Base-by-base conservation (phyloP, 2,113 vertebrate species). In the Mungos mungo region DNA sequence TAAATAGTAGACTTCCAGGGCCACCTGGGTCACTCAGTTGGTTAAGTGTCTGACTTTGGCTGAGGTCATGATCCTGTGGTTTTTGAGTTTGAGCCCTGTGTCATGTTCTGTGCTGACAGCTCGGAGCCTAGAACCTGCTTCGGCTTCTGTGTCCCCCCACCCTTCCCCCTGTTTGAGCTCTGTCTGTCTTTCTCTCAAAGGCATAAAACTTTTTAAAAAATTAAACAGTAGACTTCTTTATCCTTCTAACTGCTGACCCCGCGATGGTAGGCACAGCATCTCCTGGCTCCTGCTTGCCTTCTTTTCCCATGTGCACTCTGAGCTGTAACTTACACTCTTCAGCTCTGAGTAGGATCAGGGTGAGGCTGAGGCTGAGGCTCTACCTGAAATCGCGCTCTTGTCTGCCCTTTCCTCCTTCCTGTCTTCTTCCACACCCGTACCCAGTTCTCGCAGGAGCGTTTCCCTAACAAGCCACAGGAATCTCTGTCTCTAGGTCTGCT, bases 211-310 rank as follows among this genome's bases (percentile, higher is more conserved):
- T 60, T 60, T 7, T 21, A 60, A 60, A 60, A 60, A 23, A 60
- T 98, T 98, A 98, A 96, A 98, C 88, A 98, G 97, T 93, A 98
- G 98, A 97, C 96, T 93, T 98, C 98, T 96, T n/a, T 3, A 98
- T 98, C 98, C 98, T 99, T 99, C 98, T 97, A 90, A 97, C 90
- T 98, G 97, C 98, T 97, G 98, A 97, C 97, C 98, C 98, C 98
- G 92, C 89, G 93, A 95, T 74, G 94, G 96, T 87, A 96, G 98
- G 96, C 96, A 96, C 96, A 68, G 7, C 57, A 45, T 81, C 95
- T 57, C 19, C 5, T 23, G 77, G 89, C 66, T 95, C 79, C 95
- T 54, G 88, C 88, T 92, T 13, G 1, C 52, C 96, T 74, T 54
- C 45, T 90, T 50, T 41, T 18, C 31, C 72, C 15, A 60, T 45